Evolutionary conservation across 2,797 vertebrate species (phyloP), one percentile per base, ranked within the genome.

Genomic region (Vespertilio murinus): DNA sequence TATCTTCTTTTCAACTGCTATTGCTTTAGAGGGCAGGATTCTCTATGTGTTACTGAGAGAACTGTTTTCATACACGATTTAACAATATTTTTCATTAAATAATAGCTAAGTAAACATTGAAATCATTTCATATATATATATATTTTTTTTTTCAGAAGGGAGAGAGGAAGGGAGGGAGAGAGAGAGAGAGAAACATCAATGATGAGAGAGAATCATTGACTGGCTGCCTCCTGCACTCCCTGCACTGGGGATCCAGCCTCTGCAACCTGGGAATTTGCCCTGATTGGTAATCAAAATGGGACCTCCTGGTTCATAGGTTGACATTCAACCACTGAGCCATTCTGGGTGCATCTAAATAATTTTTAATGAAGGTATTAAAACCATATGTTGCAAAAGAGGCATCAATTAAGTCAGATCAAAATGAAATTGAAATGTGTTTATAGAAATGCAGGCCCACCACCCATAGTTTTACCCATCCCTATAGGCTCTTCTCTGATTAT

Each of bases 401-500:
- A 54, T 79, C 64, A 91, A 90, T 84, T 83, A 67, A 92, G 18
- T 73, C 30, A 82, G 67, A 70, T 67, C 67, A 28, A 82, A 79
- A 80, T 25, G 83, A 95, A 95, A 94, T 69, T 18, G 65, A 94
- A 86, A 88, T 59, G 71, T 93, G 92, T 83, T 75, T 61, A 69
- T 75, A 96, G 42, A 47, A 74, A 93, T 2, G 17, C 17, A 91
- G 90, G 47, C 70, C 91, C n/a, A 45, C 10, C 13, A 71, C 16
- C 22, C 28, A 49, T 11, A 70, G 49, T 64, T 54, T 86, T 25
- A 86, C 2, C 35, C 33, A 14, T 28, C 94, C 79, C 82, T 80
- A 33, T 5, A 82, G 54, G 67, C 40, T 45, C 73, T 88, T 91
- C 90, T 88, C 56, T 59, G 93, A 95, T 97, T 97, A 97, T 64